These are phyloP conservation scores for Cabera pusaria DNA, from an alignment of 2,888 invertebrate species.

Conservation along the genomic window DNA sequence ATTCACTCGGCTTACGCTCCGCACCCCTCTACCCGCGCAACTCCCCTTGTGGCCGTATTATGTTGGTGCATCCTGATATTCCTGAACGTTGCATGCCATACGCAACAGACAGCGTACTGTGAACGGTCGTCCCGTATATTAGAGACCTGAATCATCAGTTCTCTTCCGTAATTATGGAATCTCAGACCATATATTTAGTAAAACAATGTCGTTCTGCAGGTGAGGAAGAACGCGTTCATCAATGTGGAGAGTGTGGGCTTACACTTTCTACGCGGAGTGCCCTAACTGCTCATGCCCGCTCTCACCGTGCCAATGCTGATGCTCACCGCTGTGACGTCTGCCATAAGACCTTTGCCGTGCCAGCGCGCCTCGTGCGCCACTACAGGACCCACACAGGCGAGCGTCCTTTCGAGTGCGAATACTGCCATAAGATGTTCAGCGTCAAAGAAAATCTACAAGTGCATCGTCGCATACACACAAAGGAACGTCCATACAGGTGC, in stretches of 20 bases:
- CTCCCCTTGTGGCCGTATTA: slow-evolving; percentile 58
- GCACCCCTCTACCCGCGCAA: slow-evolving; percentile 49
- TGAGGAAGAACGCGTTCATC: slow-evolving; percentile 76
- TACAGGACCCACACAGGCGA: slow-evolving; percentile 96
- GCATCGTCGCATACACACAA: slow-evolving; percentile 94
- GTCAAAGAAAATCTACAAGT: slow-evolving; percentile 96
- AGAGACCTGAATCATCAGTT: slow-evolving; percentile 34
- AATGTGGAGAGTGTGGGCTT: slow-evolving; percentile 89
- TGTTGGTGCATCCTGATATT: slow-evolving; percentile 76
- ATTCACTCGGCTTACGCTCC: slow-evolving; percentile 59
- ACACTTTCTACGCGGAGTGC: slow-evolving; percentile 89
- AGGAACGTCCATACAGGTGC: slow-evolving; percentile 95
- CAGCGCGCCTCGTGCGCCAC: slow-evolving; percentile 92
- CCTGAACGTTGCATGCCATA: slow-evolving; percentile 73
- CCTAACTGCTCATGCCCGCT: slow-evolving; percentile 87
- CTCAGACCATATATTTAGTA: slow-evolving; percentile 47
- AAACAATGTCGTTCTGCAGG: slow-evolving; percentile 69
- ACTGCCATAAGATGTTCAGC: slow-evolving; percentile 95
- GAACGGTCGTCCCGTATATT: slow-evolving; percentile 59
- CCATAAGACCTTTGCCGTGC: slow-evolving; percentile 95
- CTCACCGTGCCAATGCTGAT: slow-evolving; percentile 80
- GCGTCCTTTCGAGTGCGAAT: slow-evolving; percentile 95
- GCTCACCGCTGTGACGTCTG: slow-evolving; percentile 95
- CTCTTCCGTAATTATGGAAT: slow-evolving; percentile 45
- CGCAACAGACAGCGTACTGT: slow-evolving; percentile 72